Base-by-base conservation (phyloP, 2,888 invertebrate genomes). In the Melanotus villosus region DNA sequence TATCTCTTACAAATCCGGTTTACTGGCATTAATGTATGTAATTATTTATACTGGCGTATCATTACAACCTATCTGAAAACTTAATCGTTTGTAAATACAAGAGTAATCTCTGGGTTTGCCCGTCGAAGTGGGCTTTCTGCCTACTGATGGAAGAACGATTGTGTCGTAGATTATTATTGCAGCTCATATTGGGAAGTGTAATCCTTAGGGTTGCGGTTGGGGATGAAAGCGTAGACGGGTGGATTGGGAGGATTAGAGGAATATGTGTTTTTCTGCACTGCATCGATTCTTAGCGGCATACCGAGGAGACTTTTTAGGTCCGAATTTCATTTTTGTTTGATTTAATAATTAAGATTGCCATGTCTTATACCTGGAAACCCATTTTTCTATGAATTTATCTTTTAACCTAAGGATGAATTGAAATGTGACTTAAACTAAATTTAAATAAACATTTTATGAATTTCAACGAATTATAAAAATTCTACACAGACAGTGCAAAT, bases 111-210 rank as follows among this genome's bases (percentile, higher is more conserved):
- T 41, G 57, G 65, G 57, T 64, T 68, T 50, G 50, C 45, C 19
- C 9, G 21, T 18, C 38, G 65, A 45, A 32, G 30, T 58, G 52
- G 62, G 57, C 56, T 63, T 45, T 65, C 66, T 47, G 54, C 45
- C 52, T 50, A 60, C 57, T 45, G 68, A 76, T 73, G 65, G 67
- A 68, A 67, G 63, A 75, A 72, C 65, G 72, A 76, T 75, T 73
- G 73, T 72, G 74, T 71, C 65, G 73, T 60, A 73, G 76, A 76
- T 76, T 76, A 76, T 72, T 70, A 70, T 70, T 68, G 66, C 34
- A 52, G 65, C 71, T 71, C 59, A 52, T 70, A 66, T 69, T 66
- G 21, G 18, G 16, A 43, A 54, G 57, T 50, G 63, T 73, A 71
- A 73, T 73, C 73, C 70, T 65, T 45, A 38, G 68, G 68, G 68